Conservation (phyloP, 2,113 vertebrate genomes). For the Lucifuga dentata region DNA sequence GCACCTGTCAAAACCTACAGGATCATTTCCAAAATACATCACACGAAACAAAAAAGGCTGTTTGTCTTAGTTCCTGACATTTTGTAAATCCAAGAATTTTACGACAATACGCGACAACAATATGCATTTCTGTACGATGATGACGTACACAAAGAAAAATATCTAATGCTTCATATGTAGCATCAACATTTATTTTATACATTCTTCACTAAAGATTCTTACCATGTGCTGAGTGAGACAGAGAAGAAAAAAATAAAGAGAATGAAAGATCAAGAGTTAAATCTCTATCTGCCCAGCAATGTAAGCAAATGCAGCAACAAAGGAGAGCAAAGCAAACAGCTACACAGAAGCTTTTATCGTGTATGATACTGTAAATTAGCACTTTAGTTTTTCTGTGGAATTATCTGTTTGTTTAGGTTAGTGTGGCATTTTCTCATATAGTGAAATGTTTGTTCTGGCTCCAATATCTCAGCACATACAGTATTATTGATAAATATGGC, state of each 20-base stretch:
- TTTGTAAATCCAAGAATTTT: too few relatives aligned
- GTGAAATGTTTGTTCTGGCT: constrained; percentile 17
- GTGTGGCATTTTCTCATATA: constrained; percentile 16
- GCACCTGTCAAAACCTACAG: too few relatives aligned
- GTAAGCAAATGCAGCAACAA: constrained; percentile 58
- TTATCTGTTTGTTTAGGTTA: constrained; percentile 11
- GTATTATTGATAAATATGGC: constrained; percentile 21
- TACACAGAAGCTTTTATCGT: constrained; percentile 1
- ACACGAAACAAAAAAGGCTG: too few relatives aligned
- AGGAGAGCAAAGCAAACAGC: constrained; percentile 37
- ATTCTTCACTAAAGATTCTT: constrained; percentile 28
- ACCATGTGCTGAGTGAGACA: constrained; percentile 23
- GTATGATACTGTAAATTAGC: neutral
- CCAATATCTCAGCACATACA: constrained; percentile 22
- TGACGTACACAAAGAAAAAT: constrained; percentile 25
- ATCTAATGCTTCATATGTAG: neutral
- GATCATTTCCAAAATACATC: too few relatives aligned
- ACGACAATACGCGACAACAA: too few relatives aligned
- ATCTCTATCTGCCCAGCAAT: constrained; percentile 54
- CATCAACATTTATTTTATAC: constrained; percentile 23
- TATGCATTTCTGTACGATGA: constrained; percentile 42
- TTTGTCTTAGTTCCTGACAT: too few relatives aligned
- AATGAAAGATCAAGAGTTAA: constrained; percentile 11
- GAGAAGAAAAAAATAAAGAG: constrained; percentile 4
- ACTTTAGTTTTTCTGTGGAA: too few relatives aligned